Evolutionary conservation across 2,113 vertebrate genomes (phyloP), one percentile per base, ranked within the genome.

Genomic region (Trochalopteron elliotii): DNA sequence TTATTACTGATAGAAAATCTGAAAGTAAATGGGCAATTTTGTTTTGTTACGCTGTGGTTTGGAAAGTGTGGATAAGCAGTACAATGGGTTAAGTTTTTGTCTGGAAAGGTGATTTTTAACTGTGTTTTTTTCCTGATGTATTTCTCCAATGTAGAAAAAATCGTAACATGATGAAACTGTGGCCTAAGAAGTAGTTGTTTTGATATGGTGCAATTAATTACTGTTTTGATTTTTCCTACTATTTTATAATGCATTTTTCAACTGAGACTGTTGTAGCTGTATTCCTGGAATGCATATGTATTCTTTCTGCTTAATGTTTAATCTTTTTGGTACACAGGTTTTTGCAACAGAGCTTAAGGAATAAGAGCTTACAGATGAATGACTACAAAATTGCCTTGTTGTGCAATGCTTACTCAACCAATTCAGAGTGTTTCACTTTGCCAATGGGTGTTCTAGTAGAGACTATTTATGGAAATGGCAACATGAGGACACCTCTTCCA

Each of bases 381-480:
- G 99, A 99, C 97, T 99, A 99, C 95, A 99, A 99, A 98, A 99
- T 99, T 75, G 99, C 99, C 25, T 98, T 99, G 94, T 96, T 99
- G 72, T 99, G 99, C 89, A 99, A 99, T 80, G 99, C 99, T 78
- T 99, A 99, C 94, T 99, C 99, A 93, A 99, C 99, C 78, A 99
- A 99, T 98, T 99, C 99, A 0, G 99, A 99, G 97, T 99, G 99
- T 96, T 99, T 99, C 97, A 99, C 99, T 1, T 98, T 99, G 94
- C 99, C 99, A 16, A 99, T 99, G 99, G 99, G 99, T 25, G 99
- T 99, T 21, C 98, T 99, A 71, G 99, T 99, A 40, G 99, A 99
- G 97, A 99, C 99, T 85, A 99, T 99, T 97, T 99, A 99, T 67
- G 99, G 99, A 28, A 99, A 99, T 35, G 99, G 98, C 80, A 98